Evolutionary conservation across 1,140 invertebrate species (phyloP).

Genomic region (Drosophila tani): DNA sequence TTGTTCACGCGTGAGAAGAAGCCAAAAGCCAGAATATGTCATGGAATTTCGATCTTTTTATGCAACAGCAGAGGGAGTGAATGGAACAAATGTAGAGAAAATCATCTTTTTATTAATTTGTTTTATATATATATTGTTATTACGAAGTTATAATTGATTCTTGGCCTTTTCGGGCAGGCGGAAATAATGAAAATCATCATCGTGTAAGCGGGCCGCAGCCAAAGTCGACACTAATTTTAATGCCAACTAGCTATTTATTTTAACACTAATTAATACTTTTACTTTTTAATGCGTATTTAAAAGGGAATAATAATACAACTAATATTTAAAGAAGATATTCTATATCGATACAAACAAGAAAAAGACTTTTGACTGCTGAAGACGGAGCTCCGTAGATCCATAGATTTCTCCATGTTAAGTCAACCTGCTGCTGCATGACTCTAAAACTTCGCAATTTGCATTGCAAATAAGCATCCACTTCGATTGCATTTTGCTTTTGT

Average conservation of each 20-base stretch:
- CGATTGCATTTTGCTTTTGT: slow-evolving; percentile 51
- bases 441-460: slow-evolving; percentile 51
- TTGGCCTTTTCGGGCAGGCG: slow-evolving; percentile 34
- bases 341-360: slow-evolving; percentile 63
- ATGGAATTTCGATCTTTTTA: slow-evolving; percentile 55
- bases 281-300: slow-evolving; percentile 79
- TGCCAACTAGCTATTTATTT: slow-evolving; percentile 82
- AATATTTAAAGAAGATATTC: slow-evolving; percentile 68
- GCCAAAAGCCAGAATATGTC: slow-evolving; percentile 61
- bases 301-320: slow-evolving; percentile 74
- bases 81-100: slow-evolving; percentile 74
- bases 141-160: slow-evolving; percentile 68
- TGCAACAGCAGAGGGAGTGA: slow-evolving; percentile 10
- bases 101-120: slow-evolving; percentile 76
- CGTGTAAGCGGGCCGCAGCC: slow-evolving; percentile 41
- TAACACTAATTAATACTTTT: slow-evolving; percentile 80
- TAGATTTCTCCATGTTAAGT: slow-evolving; percentile 56
- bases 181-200: slow-evolving; percentile 16
- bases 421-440: slow-evolving; percentile 50
- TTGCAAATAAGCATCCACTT: slow-evolving; percentile 33
- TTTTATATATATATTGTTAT: slow-evolving; percentile 70
- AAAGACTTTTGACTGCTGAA: slow-evolving; percentile 74
- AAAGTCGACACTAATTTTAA: slow-evolving; percentile 83
- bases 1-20: slow-evolving; percentile 32
- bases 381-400: slow-evolving; percentile 26